Base-by-base conservation (phyloP, 1,140 invertebrate species). In the Scaptomyza graminum region DNA sequence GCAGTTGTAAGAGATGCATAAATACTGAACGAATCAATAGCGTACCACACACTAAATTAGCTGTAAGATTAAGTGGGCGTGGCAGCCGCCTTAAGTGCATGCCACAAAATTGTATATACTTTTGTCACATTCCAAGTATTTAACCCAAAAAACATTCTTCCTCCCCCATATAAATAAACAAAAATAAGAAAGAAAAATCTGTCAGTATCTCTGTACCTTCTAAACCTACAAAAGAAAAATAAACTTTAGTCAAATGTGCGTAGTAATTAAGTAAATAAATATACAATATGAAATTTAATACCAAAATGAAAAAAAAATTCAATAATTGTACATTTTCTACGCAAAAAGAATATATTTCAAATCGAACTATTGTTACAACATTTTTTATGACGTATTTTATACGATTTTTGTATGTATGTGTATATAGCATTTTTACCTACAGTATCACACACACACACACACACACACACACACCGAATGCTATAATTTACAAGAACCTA, bases 21-120 rank as follows among this genome's bases (percentile, higher is more conserved):
- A 51, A 37, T 37, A 49, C 68, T 78, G 43, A 46, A 51, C 3
- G 46, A 54, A 46, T 73, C 47, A 70, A 79, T 79, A 85, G 85
- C 81, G 85, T 90, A 90, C 82, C 54, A 73, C 62, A 73, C 70
- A 90, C 87, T 90, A 90, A 90, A 90, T 90, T 90, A 90, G 79
- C 5, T 6, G 49, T 89, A 89, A 75, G 78, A 18, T 13, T 18
- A 65, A 70, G 56, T 62, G 60, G 76, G 66, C 65, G 52, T 68
- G 79, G 76, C 72, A 39, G 37, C 31, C n/a, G 59, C 66, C 52
- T 16, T 11, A 70, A 64, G 28, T 55, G 76, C 79, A 56, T 65
- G 64, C 60, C 80, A 11, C 60, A 11, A 31, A 43, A 57, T 15
- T 57, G 55, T 57, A 57, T 15, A 57, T 57, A 46, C 37, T n/a